Conservation (phyloP, 1,140 invertebrate species). For the Gerris buenoi region DNA sequence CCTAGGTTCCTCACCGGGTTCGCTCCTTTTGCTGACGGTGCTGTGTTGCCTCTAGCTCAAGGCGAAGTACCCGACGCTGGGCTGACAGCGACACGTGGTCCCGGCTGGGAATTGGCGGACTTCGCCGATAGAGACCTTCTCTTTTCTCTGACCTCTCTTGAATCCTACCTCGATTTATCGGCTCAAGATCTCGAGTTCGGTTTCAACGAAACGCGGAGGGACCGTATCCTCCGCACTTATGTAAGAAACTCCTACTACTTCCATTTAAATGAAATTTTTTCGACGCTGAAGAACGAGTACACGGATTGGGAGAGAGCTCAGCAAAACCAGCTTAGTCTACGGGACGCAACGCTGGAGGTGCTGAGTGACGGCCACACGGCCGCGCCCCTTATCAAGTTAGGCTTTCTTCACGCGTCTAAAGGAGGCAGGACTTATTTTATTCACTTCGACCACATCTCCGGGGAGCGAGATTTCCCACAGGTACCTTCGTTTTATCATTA, state of each 20-base stretch:
- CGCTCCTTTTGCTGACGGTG: slow-evolving; percentile 76
- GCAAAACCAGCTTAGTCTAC: slow-evolving; percentile 54
- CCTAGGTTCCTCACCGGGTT: slow-evolving; percentile 69
- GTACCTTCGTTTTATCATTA: slow-evolving; percentile 29
- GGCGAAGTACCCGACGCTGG: slow-evolving; percentile 3
- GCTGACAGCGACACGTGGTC: slow-evolving; percentile 22
- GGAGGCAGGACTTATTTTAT: slow-evolving; percentile 70
- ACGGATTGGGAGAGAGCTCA: slow-evolving; percentile 76
- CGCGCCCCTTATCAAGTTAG: slow-evolving; percentile 62
- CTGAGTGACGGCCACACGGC: slow-evolving; percentile 75
- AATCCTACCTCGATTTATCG: slow-evolving; percentile 54
- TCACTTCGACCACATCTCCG: slow-evolving; percentile 68
- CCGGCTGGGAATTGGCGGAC: slow-evolving; percentile 61
- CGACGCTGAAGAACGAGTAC: slow-evolving; percentile 80
- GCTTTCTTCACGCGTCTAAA: slow-evolving; percentile 55
- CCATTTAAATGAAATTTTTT: slow-evolving; percentile 80
- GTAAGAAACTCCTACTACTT: slow-evolving; percentile 77
- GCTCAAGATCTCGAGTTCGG: slow-evolving; percentile 54
- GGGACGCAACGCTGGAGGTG: slow-evolving; percentile 58
- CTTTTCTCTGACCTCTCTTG: slow-evolving; percentile 55
- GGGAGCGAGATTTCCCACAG: slow-evolving; percentile 58
- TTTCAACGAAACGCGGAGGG: slow-evolving; percentile 65
- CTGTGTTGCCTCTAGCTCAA: slow-evolving; percentile 37
- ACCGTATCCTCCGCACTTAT: slow-evolving; percentile 69
- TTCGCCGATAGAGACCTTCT: slow-evolving; percentile 63